Conservation (phyloP, 1,140 invertebrate genomes). For the Lutraria rhynchaena region DNA sequence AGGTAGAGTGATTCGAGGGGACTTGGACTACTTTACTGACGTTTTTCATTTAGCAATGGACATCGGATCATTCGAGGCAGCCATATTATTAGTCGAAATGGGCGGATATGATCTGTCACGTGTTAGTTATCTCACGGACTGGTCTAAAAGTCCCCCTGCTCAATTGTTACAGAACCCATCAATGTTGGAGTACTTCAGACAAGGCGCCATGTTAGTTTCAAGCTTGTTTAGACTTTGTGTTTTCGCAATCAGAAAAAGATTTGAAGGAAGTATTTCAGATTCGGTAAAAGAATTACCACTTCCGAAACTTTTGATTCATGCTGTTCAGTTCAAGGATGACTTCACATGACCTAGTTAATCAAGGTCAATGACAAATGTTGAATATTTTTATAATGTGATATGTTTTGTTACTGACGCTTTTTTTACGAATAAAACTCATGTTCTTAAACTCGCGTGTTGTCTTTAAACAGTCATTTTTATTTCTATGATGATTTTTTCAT, state of each 20-base stretch:
- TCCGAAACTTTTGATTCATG: conserved; percentile 32
- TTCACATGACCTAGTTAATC: conserved; percentile 20
- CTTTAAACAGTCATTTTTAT: no score
- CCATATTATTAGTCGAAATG: conserved; percentile 38
- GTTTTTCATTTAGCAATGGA: conserved; percentile 54
- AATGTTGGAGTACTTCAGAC: conserved; percentile 53
- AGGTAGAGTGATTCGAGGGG: conserved; percentile 38
- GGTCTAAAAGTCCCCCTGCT: conserved; percentile 37
- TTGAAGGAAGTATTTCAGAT: conserved; percentile 6
- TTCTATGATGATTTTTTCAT: no score
- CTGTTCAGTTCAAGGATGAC: conserved; percentile 33
- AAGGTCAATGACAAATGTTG: no score
- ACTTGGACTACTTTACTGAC: conserved; percentile 47
- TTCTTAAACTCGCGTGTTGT: no score
- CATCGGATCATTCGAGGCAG: conserved; percentile 52
- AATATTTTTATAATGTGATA: no score
- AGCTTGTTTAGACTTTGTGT: conserved; percentile 30
- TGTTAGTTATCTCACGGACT: conserved; percentile 43
- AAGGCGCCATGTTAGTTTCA: conserved; percentile 29
- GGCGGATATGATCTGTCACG: conserved; percentile 47
- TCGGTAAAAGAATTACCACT: conserved; percentile 9
- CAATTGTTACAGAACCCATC: conserved; percentile 10
- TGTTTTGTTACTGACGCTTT: no score
- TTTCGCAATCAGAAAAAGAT: background rate
- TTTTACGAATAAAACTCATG: no score